Evolutionary conservation across 2,888 invertebrate genomes (phyloP).

Genomic region (Drosophila emarginata): DNA sequence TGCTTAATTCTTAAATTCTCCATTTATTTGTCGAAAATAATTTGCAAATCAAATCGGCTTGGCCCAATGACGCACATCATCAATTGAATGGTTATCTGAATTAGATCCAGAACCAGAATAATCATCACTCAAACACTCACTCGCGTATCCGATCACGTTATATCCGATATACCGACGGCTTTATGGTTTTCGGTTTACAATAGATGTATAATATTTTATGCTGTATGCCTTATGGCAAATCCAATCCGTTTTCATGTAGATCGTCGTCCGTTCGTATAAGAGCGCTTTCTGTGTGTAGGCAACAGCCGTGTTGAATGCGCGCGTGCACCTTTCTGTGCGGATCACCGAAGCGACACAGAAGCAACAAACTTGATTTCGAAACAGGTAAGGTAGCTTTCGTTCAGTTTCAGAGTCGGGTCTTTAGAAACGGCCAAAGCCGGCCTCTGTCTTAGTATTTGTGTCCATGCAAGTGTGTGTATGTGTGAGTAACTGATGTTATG

Average conservation of each 20-base stretch:
- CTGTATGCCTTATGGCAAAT: slow-evolving; percentile 41
- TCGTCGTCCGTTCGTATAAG: slow-evolving; percentile 31
- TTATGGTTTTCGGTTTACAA: slow-evolving; percentile 11
- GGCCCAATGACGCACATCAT: slow-evolving; percentile 40
- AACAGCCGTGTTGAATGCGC: slow-evolving; percentile 73
- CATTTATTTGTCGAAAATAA: slow-evolving; percentile 45
- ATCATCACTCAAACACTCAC: slow-evolving; percentile 5
- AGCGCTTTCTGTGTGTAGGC: slow-evolving; percentile 26
- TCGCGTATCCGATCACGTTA: slow-evolving; percentile 2
- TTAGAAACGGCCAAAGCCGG: slow-evolving; percentile 34
- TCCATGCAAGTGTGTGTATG: slow-evolving; percentile 5
- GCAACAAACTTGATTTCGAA: slow-evolving; percentile 75
- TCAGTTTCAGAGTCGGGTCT: slow-evolving; percentile 54
- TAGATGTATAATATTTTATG: background rate
- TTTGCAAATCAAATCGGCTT: slow-evolving; percentile 60
- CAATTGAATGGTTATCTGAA: slow-evolving; percentile 5
- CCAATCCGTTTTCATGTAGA: slow-evolving; percentile 38
- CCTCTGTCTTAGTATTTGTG: slow-evolving; percentile 26
- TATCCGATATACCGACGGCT: slow-evolving; percentile 60
- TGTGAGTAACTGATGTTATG: slow-evolving; percentile 10
- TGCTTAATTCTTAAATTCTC: background rate
- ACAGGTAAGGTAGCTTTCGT: slow-evolving; percentile 74
- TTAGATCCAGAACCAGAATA: background rate
- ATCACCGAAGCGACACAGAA: slow-evolving; percentile 76
- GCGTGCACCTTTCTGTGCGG: slow-evolving; percentile 77